Conservation (phyloP, 2,797 vertebrate species). For the Dendrocincla fuliginosa region DNA sequence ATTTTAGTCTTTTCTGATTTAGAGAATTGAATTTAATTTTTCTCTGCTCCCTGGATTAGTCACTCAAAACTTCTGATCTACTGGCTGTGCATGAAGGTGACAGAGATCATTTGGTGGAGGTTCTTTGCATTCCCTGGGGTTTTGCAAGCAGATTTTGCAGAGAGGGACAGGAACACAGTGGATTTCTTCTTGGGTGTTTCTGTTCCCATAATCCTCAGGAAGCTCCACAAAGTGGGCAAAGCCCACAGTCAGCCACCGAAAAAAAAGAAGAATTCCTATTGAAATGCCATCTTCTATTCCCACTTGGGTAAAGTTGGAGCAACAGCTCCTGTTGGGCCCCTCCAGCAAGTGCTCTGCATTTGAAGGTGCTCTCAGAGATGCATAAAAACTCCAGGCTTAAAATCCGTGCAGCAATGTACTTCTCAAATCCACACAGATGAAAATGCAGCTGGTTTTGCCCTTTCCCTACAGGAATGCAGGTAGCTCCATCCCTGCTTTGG, state of each 20-base stretch:
- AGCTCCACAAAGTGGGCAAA: neutral
- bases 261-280: neutral
- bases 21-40: neutral
- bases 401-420: neutral
- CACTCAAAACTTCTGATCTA: neutral
- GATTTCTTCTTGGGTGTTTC: neutral
- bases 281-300: neutral
- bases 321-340: neutral
- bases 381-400: neutral
- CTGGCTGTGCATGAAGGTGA: neutral
- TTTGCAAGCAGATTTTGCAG: neutral
- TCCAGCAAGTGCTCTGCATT: neutral
- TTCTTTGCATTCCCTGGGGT: neutral
- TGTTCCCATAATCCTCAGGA: neutral
- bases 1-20: neutral
- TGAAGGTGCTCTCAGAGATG: neutral
- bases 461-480: neutral
- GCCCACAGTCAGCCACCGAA: neutral
- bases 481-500: neutral
- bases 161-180: neutral
- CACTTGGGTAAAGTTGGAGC: neutral
- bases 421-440: neutral
- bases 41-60: neutral
- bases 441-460: neutral
- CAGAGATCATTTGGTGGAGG: neutral